Evolutionary conservation across 2,113 vertebrate genomes (phyloP).

Genomic region (Morone chrysops): DNA sequence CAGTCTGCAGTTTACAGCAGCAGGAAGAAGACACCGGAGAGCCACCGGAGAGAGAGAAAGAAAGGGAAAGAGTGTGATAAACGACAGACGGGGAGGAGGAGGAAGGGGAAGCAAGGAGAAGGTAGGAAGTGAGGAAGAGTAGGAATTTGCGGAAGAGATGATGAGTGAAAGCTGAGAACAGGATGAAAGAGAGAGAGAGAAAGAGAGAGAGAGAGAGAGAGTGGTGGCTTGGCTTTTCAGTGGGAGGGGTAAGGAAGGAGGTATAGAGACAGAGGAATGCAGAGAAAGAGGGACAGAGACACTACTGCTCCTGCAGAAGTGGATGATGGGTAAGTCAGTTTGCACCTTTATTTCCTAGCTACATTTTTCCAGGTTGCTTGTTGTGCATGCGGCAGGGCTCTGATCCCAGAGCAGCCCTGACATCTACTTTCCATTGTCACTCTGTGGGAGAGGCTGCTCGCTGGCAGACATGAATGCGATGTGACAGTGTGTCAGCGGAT

Average conservation of each 20-base stretch:
- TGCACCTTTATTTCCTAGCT: conserved; percentile 23
- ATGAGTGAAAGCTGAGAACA: conserved; percentile 45
- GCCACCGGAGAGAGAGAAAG: conserved; percentile 50
- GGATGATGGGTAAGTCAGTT: conserved; percentile 58
- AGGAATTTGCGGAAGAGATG: conserved; percentile 31
- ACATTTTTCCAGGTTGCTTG: neutral
- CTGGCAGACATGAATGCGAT: conserved; percentile 61
- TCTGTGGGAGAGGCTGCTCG: conserved; percentile 56
- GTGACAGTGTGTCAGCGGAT: conserved; percentile 79
- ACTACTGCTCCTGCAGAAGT: conserved; percentile 29
- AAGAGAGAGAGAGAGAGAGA: conserved; percentile 44
- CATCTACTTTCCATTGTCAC: conserved; percentile 62
- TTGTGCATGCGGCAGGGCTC: conserved; percentile 26
- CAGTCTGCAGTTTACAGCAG: conserved; percentile 77
- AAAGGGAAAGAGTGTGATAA: conserved; percentile 49
- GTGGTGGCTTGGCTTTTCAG: conserved; percentile 31
- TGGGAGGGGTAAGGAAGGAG: conserved; percentile 52
- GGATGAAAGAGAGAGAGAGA: conserved; percentile 22
- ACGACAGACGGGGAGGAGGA: conserved; percentile 11
- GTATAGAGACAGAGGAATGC: conserved; percentile 61
- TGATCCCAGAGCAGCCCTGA: conserved; percentile 43
- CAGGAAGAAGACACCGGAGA: conserved; percentile 70
- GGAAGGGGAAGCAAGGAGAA: conserved; percentile 34
- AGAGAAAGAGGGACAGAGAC: conserved; percentile 56
- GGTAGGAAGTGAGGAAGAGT: conserved; percentile 45